These are phyloP conservation scores for Cerceris ruficornis DNA, from an alignment of 2,888 invertebrate species.

Conservation along the genomic window DNA sequence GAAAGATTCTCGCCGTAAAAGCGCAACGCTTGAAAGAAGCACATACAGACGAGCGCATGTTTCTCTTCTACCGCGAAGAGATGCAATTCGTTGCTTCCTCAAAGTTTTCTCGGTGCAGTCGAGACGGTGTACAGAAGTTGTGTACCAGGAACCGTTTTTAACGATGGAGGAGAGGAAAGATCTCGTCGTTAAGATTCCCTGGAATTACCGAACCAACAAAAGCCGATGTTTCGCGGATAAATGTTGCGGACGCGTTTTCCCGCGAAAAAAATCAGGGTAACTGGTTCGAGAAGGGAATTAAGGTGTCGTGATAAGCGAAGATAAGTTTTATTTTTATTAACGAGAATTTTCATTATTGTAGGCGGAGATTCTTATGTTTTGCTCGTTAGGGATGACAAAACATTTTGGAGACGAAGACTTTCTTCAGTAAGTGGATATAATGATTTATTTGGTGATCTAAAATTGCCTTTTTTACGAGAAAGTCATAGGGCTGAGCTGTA, in stretches of 20 bases:
- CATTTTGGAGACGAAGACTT: no score
- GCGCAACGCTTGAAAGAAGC: conserved; percentile 16
- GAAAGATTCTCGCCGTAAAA: conserved; percentile 34
- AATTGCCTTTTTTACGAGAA: no score
- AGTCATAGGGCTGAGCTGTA: no score
- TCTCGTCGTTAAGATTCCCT: conserved; percentile 41
- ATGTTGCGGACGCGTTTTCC: neutral
- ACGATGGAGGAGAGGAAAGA: conserved; percentile 9
- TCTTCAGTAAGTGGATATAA: no score
- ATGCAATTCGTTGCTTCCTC: conserved; percentile 21
- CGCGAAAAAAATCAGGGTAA: neutral
- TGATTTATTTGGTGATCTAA: no score
- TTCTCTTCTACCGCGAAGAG: conserved; percentile 8
- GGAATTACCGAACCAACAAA: conserved; percentile 36
- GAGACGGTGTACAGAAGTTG: conserved; percentile 7
- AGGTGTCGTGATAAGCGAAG: no score
- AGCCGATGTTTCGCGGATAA: neutral
- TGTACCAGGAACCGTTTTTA: conserved; percentile 13
- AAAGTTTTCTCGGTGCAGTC: conserved; percentile 22
- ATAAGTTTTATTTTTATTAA: no score
- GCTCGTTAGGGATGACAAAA: no score
- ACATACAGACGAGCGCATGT: neutral
- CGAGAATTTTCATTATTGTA: no score
- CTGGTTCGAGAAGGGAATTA: no score
- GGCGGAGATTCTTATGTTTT: no score